Conservation (phyloP, 2,797 vertebrate species). For the Peromyscus melanophrys region DNA sequence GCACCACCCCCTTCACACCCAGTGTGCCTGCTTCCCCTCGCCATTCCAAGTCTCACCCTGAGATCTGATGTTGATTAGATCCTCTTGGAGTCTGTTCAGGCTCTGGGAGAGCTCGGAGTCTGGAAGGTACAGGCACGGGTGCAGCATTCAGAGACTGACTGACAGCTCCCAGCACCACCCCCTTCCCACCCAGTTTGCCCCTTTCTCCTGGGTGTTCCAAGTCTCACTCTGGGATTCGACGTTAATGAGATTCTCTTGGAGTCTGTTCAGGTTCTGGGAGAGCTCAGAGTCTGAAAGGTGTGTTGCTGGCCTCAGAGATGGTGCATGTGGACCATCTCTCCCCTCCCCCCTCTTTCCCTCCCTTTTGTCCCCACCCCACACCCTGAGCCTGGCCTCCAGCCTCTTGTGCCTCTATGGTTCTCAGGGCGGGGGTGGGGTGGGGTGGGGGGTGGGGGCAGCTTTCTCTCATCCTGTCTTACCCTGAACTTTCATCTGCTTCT, state of each 20-base stretch:
- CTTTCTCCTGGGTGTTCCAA: background rate
- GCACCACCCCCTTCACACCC: background rate
- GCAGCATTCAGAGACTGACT: background rate
- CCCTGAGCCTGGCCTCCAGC: background rate
- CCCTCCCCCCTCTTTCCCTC: no score
- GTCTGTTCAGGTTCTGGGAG: slow-evolving; percentile 51
- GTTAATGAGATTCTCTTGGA: slow-evolving; percentile 60
- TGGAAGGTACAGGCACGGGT: background rate
- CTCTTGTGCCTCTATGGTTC: background rate
- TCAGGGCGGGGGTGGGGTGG: no score
- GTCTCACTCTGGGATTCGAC: slow-evolving; percentile 72
- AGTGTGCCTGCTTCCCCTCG: fast-evolving
- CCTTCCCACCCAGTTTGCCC: no score
- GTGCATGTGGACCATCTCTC: fast-evolving
- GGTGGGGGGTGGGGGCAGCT: no score
- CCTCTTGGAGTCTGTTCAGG: slow-evolving; percentile 61
- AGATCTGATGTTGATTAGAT: slow-evolving; percentile 70
- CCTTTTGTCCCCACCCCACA: background rate
- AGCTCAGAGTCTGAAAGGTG: slow-evolving; percentile 47
- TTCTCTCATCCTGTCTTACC: slow-evolving; percentile 42
- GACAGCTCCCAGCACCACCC: background rate
- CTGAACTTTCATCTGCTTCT: slow-evolving; percentile 57
- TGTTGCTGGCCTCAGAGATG: background rate
- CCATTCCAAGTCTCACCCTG: slow-evolving; percentile 58
- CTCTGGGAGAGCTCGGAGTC: slow-evolving; percentile 53